A percentile compares a stretch with the other conserved stretches of the same genome.
phyloP scores from a whole-genome alignment of 2,797 vertebrate genomes.

The Pseudocheirus occidentalis region DNA sequence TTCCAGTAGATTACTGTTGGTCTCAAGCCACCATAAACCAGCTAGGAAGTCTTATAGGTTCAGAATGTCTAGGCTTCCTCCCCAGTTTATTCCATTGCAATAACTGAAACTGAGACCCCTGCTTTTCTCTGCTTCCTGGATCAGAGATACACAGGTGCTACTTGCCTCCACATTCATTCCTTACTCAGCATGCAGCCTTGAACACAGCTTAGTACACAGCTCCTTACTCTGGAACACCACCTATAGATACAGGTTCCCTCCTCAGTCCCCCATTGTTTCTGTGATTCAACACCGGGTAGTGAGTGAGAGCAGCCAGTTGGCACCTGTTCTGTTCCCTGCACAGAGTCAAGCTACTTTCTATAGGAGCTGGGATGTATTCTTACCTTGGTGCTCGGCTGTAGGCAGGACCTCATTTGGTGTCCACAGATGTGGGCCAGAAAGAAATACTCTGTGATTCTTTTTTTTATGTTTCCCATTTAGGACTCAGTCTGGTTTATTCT shows the following conservation, averaged over 20 bases:
- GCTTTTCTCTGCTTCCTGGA: not conserved
- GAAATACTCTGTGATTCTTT: not conserved
- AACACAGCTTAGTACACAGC: not conserved
- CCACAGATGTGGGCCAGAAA: not conserved
- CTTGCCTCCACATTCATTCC: not conserved
- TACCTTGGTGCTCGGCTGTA: not conserved
- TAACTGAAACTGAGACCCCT: not conserved
- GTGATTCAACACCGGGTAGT: not conserved
- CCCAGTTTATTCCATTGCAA: not conserved
- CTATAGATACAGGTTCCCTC: not conserved
- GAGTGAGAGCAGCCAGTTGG: not conserved
- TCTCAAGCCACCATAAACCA: not conserved
- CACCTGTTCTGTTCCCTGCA: not conserved
- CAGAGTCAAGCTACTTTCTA: not conserved
- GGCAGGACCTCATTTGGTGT: not conserved
- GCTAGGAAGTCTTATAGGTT: not conserved
- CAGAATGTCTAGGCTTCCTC: not conserved
- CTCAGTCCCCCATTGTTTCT: not conserved
- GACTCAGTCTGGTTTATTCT: too few relatives aligned
- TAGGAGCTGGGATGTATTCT: not conserved
- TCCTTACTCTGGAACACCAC: not conserved
- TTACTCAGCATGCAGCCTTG: not conserved
- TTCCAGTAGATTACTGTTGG: not conserved
- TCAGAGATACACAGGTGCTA: not conserved
- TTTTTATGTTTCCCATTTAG: too few relatives aligned